These are phyloP conservation scores for Podilymbus podiceps DNA, from an alignment of 2,113 vertebrate genomes.

Conservation along the genomic window DNA sequence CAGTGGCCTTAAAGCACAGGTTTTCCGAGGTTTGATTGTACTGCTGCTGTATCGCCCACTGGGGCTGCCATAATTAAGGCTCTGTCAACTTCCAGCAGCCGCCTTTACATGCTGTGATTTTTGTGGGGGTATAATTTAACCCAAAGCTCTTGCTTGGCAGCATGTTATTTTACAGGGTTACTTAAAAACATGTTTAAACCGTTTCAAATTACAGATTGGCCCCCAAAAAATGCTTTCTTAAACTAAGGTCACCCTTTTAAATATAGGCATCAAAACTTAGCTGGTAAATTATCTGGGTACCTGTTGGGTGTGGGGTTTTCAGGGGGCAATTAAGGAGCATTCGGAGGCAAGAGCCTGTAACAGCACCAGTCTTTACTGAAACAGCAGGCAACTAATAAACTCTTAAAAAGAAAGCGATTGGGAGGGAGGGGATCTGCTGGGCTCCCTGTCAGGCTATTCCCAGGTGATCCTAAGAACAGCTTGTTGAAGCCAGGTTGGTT, in stretches of 20 bases:
- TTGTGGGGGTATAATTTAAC: slow-evolving; percentile 9
- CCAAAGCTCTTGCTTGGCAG: neutral
- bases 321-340: neutral
- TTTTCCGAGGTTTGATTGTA: neutral
- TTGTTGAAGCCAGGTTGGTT: neutral
- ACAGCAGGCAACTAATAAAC: neutral
- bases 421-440: neutral
- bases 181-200: slow-evolving; percentile 39
- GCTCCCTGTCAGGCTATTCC: neutral
- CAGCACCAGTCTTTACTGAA: neutral
- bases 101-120: neutral
- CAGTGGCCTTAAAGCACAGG: neutral
- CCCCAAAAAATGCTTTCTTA: neutral
- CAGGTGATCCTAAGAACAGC: neutral
- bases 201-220: neutral
- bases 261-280: neutral
- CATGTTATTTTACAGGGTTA: neutral
- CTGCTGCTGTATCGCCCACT: neutral
- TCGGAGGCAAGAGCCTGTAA: neutral
- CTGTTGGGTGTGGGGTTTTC: neutral
- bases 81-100: slow-evolving; percentile 37
- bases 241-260: neutral
- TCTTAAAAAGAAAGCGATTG: neutral
- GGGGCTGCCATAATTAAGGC: neutral
- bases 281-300: neutral